Conservation (phyloP, 2,113 vertebrate species). For the Vombatus ursinus region DNA sequence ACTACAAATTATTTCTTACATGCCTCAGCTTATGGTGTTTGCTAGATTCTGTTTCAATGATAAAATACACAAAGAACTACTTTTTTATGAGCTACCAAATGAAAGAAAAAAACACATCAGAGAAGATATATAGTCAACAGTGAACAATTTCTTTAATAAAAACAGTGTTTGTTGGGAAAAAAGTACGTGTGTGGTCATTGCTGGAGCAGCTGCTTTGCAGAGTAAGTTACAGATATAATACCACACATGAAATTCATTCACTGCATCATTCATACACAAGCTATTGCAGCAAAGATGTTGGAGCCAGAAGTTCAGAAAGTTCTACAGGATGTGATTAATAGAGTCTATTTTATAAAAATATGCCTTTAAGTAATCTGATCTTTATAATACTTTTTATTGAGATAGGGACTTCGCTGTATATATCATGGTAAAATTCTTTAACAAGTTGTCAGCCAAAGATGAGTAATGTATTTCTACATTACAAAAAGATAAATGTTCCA, state of each 20-base stretch:
- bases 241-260: neutral
- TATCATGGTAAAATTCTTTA: neutral
- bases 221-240: neutral
- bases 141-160: slow-evolving; percentile 42
- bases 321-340: neutral
- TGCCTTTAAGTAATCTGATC: neutral
- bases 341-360: neutral
- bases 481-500: neutral
- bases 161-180: slow-evolving; percentile 13
- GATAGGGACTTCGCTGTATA: neutral
- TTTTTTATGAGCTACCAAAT: slow-evolving; percentile 53
- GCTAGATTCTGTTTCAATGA: slow-evolving; percentile 65
- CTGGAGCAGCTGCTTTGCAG: slow-evolving; percentile 6
- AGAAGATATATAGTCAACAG: slow-evolving; percentile 43
- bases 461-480: neutral
- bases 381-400: neutral
- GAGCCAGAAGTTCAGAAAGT: neutral
- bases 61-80: slow-evolving; percentile 37
- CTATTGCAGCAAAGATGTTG: neutral
- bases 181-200: neutral
- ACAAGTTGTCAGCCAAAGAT: neutral
- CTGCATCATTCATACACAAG: neutral
- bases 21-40: slow-evolving; percentile 60
- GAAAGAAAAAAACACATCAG: slow-evolving; percentile 43
- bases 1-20: slow-evolving; percentile 68